These are phyloP conservation scores for Rhyacophila evoluta DNA, from an alignment of 2,888 invertebrate genomes.

Conservation along the genomic window DNA sequence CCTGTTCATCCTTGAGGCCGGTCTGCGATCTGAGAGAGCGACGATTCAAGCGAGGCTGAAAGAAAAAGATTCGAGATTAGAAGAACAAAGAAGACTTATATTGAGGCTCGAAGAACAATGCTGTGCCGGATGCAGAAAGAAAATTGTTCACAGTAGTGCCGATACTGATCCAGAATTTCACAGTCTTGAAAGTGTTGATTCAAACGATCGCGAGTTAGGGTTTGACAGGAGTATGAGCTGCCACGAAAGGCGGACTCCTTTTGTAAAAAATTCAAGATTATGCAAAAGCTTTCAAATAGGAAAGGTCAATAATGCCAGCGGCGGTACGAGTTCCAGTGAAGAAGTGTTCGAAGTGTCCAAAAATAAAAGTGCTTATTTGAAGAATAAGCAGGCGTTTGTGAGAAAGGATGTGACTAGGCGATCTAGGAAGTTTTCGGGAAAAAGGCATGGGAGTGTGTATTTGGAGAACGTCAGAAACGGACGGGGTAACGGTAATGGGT, in stretches of 20 bases:
- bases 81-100: slow-evolving; percentile 78
- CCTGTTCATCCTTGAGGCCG: slow-evolving; percentile 78
- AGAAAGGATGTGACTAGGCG: slow-evolving; percentile 68
- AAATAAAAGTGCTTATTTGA: slow-evolving; percentile 70
- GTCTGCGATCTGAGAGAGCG: slow-evolving; percentile 79
- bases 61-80: slow-evolving; percentile 80
- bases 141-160: slow-evolving; percentile 68
- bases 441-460: slow-evolving; percentile 64
- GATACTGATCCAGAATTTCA: slow-evolving; percentile 70
- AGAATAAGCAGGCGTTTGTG: slow-evolving; percentile 70
- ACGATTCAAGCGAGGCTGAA: slow-evolving; percentile 76
- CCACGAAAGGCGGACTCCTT: slow-evolving; percentile 67
- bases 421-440: slow-evolving; percentile 68
- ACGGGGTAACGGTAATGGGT: slow-evolving; percentile 63
- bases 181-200: slow-evolving; percentile 68
- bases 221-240: slow-evolving; percentile 69
- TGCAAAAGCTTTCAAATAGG: slow-evolving; percentile 70
- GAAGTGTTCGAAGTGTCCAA: slow-evolving; percentile 63
- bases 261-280: slow-evolving; percentile 69
- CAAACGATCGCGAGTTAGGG: slow-evolving; percentile 64
- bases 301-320: slow-evolving; percentile 62
- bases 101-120: slow-evolving; percentile 70
- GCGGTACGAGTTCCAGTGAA: slow-evolving; percentile 69
- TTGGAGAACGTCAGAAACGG: slow-evolving; percentile 61
- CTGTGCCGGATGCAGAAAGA: slow-evolving; percentile 68